Conservation (phyloP, 2,113 vertebrate species). For the Cyprinodon variegatus region DNA sequence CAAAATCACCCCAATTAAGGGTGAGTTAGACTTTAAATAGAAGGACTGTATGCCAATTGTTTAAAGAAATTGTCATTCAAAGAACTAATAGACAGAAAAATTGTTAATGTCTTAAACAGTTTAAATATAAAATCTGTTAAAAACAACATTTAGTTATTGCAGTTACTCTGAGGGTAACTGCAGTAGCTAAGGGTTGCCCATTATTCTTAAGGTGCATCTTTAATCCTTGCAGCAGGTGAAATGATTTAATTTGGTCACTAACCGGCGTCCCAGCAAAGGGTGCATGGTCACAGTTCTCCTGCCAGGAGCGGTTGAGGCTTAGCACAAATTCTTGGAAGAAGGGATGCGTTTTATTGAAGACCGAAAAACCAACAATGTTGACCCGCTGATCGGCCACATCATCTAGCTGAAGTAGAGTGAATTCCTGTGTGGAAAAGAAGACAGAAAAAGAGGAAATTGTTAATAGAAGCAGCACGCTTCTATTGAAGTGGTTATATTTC, state of each 20-base stretch:
- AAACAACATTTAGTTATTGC: no score
- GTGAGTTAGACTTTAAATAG: no score
- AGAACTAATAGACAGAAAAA: no score
- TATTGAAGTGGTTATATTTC: slow-evolving; percentile 9
- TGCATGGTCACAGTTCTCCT: slow-evolving; percentile 97
- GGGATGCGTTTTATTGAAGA: slow-evolving; percentile 94
- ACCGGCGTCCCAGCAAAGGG: slow-evolving; percentile 94
- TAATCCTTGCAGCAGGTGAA: slow-evolving; percentile 7
- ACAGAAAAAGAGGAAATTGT: slow-evolving; percentile 19
- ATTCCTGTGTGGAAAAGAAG: slow-evolving; percentile 82
- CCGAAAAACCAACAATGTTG: slow-evolving; percentile 96
- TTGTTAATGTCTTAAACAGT: no score
- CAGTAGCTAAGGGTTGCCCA: not conserved
- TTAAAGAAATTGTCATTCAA: no score
- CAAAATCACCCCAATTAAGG: no score
- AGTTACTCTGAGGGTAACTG: not conserved
- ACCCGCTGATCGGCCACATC: slow-evolving; percentile 87
- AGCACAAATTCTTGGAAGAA: slow-evolving; percentile 95
- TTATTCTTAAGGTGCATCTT: slow-evolving; percentile 4
- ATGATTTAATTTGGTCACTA: slow-evolving; percentile 59
- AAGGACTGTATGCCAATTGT: no score
- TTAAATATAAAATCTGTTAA: no score
- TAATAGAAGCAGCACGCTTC: not conserved
- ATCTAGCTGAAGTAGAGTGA: slow-evolving; percentile 91
- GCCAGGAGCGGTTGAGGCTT: slow-evolving; percentile 97